These are phyloP conservation scores for Gymnosoma rotundatum DNA, from an alignment of 2,888 invertebrate species.

Conservation along the genomic window DNA sequence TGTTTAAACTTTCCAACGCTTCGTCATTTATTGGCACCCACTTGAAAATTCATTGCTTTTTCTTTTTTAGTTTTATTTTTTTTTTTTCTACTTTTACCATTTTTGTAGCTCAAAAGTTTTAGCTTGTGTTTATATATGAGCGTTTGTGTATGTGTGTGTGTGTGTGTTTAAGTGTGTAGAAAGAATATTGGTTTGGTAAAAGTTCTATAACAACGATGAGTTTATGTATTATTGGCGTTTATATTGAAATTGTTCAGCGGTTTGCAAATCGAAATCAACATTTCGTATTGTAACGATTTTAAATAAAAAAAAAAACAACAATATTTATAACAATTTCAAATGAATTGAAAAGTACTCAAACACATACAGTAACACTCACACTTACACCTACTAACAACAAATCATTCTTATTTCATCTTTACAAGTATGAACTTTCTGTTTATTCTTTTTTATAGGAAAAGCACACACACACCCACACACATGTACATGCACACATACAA, in stretches of 20 bases:
- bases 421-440: slow-evolving; percentile 41
- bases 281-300: slow-evolving; percentile 65
- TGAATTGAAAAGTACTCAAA: slow-evolving; percentile 46
- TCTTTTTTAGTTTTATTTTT: background rate
- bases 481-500: background rate
- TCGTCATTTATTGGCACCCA: slow-evolving; percentile 64
- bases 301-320: slow-evolving; percentile 46
- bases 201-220: slow-evolving; percentile 54
- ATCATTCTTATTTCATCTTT: slow-evolving; percentile 43
- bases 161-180: slow-evolving; percentile 23
- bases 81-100: slow-evolving; percentile 2
- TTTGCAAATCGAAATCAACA: slow-evolving; percentile 69
- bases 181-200: slow-evolving; percentile 62
- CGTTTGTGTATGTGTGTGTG: background rate
- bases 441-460: background rate
- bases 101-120: slow-evolving; percentile 53
- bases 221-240: slow-evolving; percentile 69
- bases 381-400: slow-evolving; percentile 2
- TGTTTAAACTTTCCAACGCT: slow-evolving; percentile 48
- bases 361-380: background rate
- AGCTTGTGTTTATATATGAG: background rate
- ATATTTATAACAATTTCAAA: slow-evolving; percentile 58
- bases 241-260: slow-evolving; percentile 70
- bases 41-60: slow-evolving; percentile 68
- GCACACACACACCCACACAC: background rate